A percentile compares a stretch with the other conserved stretches of the same genome.
Evolutionary conservation across 2,113 vertebrate species (phyloP).

Genomic region (Cricetomys ansorgei): DNA sequence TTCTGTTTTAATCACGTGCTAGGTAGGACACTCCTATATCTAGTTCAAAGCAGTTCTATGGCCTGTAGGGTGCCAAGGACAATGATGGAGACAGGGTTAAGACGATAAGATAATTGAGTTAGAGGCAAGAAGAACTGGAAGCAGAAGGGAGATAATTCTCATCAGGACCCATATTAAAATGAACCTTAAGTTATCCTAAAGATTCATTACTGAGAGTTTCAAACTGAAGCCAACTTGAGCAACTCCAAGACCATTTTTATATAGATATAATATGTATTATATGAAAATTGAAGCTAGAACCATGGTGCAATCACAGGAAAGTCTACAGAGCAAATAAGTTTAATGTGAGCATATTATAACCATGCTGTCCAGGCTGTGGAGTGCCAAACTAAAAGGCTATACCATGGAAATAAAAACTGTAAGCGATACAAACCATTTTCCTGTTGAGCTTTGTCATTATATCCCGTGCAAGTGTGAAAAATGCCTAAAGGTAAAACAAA

Average conservation of each 20-base stretch:
- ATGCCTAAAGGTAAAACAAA: slow-evolving; percentile 89
- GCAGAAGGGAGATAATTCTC: neutral
- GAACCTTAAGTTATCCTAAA: neutral
- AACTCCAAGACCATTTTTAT: slow-evolving; percentile 30
- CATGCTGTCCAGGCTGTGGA: slow-evolving; percentile 1
- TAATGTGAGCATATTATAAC: slow-evolving; percentile 27
- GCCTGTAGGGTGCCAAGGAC: slow-evolving; percentile 12
- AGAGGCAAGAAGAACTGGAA: slow-evolving; percentile 10
- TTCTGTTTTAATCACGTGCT: slow-evolving; percentile 48
- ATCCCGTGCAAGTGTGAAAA: slow-evolving; percentile 97
- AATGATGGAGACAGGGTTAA: slow-evolving; percentile 24
- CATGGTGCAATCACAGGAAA: neutral
- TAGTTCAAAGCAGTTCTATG: slow-evolving; percentile 44
- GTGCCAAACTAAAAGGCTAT: neutral
- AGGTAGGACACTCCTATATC: slow-evolving; percentile 12
- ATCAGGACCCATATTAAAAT: slow-evolving; percentile 45
- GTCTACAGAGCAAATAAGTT: neutral
- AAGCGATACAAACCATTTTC: slow-evolving; percentile 94
- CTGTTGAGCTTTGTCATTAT: slow-evolving; percentile 98
- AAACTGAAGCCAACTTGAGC: neutral
- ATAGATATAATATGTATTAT: neutral
- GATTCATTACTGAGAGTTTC: neutral
- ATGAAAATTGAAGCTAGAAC: slow-evolving; percentile 46
- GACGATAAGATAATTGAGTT: neutral
- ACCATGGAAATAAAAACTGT: slow-evolving; percentile 37